Conservation (phyloP, 2,113 vertebrate genomes). For the Cepphus grylle region DNA sequence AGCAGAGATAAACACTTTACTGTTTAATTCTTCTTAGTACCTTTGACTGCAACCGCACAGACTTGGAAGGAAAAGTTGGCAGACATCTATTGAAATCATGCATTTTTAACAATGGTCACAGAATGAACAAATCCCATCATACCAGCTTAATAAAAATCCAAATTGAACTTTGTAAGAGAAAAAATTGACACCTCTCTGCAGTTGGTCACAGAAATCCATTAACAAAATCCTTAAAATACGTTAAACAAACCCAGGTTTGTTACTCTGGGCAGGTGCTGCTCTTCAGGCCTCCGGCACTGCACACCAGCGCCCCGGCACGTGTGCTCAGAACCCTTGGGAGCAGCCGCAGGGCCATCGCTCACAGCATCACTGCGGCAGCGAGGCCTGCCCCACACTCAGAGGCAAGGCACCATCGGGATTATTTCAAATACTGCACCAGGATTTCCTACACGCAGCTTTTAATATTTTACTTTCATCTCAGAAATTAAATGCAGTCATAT, state of each 20-base stretch:
- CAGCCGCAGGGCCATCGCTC: neutral
- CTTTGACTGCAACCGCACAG: neutral
- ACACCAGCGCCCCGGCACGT: fast-evolving
- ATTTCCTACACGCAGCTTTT: neutral
- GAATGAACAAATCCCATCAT: neutral
- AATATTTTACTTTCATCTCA: neutral
- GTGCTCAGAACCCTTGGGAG: fast-evolving
- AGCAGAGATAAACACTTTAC: neutral
- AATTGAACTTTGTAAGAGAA: neutral
- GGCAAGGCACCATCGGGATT: fast-evolving
- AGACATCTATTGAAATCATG: neutral
- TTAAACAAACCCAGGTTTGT: neutral
- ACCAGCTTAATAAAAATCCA: neutral
- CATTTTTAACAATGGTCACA: neutral
- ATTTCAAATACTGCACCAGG: neutral
- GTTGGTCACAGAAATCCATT: neutral
- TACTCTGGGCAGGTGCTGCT: neutral
- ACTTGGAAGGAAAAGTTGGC: neutral
- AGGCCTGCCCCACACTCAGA: neutral
- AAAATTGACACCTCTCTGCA: neutral
- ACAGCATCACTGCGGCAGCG: fast-evolving
- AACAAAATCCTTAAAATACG: neutral
- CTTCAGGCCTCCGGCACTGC: neutral
- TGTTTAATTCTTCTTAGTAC: neutral
- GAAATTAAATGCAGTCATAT: neutral